These are phyloP conservation scores for Thripadectes ignobilis DNA, from an alignment of 2,797 vertebrate genomes.

Conservation along the genomic window DNA sequence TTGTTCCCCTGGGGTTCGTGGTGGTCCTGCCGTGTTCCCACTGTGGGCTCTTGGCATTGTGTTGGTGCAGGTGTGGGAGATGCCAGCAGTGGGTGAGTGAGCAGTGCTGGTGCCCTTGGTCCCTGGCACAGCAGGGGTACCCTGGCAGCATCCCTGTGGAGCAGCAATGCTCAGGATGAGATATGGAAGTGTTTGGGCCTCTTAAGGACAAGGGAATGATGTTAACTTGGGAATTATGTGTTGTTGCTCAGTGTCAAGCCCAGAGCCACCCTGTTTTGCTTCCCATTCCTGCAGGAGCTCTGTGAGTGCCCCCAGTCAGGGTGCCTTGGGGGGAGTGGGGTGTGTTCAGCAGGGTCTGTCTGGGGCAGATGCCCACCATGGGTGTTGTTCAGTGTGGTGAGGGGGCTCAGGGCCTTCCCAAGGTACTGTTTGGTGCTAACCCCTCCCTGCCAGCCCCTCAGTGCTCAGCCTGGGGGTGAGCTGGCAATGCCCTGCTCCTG, in stretches of 20 bases:
- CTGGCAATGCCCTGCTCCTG: neutral
- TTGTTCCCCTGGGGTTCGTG: neutral
- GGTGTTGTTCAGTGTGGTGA: neutral
- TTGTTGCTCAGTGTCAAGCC: neutral
- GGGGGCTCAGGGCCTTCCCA: neutral
- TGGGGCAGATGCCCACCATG: accelerated
- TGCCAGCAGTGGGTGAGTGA: accelerated
- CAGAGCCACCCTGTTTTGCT: neutral
- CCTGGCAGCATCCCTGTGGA: neutral
- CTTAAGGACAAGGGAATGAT: neutral
- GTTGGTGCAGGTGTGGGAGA: neutral
- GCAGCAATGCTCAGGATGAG: neutral
- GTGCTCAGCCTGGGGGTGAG: neutral
- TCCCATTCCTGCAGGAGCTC: neutral
- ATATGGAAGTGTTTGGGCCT: neutral
- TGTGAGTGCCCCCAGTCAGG: accelerated
- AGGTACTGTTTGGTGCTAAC: slow-evolving; percentile 44
- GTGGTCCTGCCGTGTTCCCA: neutral
- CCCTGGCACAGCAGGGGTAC: neutral
- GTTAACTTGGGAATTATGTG: accelerated
- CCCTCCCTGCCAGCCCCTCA: neutral
- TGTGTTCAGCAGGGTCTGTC: neutral
- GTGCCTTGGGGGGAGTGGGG: accelerated
- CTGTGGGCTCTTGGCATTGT: neutral
- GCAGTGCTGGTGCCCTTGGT: neutral